Evolutionary conservation across 2,113 vertebrate species (phyloP).

Genomic region (Heteronetta atricapilla): DNA sequence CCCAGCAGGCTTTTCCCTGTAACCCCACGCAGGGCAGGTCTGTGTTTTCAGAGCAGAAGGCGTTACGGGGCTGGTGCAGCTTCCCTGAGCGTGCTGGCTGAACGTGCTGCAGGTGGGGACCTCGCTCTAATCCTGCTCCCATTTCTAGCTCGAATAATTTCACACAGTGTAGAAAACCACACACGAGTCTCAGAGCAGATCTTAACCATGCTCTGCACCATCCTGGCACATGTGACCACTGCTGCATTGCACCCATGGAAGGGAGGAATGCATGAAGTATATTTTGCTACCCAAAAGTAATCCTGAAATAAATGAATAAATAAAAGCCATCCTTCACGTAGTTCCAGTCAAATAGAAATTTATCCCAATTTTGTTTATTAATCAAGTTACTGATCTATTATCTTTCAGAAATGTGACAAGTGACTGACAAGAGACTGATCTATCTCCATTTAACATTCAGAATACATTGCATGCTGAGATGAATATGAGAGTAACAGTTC

Average conservation of each 20-base stretch:
- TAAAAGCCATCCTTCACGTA: background rate
- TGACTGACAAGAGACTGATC: background rate
- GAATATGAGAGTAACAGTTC: constrained; percentile 8
- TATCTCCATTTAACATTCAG: background rate
- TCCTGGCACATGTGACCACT: background rate
- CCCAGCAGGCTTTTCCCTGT: background rate
- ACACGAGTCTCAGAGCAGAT: background rate
- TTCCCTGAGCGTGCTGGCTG: background rate
- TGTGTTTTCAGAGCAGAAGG: background rate
- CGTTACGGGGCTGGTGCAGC: background rate
- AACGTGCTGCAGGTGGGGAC: background rate
- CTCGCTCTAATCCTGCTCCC: background rate
- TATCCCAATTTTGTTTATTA: background rate
- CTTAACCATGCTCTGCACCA: background rate
- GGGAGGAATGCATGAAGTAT: background rate
- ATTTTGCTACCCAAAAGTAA: background rate
- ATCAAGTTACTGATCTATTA: constrained; percentile 14
- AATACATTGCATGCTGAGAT: background rate
- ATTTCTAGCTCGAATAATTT: background rate
- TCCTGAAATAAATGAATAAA: background rate
- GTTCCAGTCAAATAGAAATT: background rate
- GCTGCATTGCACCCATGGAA: background rate
- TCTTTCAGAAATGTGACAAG: background rate
- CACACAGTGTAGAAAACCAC: background rate
- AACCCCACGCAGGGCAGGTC: background rate